These are phyloP conservation scores for Euclidia mi DNA, from an alignment of 2,888 invertebrate species.

Conservation along the genomic window DNA sequence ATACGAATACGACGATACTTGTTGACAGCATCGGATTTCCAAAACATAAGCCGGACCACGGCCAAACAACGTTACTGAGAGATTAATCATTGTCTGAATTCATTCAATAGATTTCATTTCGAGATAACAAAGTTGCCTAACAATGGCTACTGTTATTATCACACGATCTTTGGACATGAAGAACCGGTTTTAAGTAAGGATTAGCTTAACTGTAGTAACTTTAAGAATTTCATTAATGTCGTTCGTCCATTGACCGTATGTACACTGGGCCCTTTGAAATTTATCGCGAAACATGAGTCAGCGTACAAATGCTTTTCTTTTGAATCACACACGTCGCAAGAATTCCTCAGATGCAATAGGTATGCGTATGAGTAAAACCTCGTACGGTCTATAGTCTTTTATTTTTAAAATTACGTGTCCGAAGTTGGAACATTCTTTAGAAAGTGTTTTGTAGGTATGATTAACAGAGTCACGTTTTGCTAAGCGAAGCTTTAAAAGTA, in stretches of 20 bases:
- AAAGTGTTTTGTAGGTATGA: too few relatives aligned
- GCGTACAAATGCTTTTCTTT: slow-evolving; percentile 72
- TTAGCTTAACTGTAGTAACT: slow-evolving; percentile 30
- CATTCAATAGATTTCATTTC: slow-evolving; percentile 17
- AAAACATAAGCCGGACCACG: not conserved
- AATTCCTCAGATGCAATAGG: slow-evolving; percentile 33
- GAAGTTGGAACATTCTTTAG: too few relatives aligned
- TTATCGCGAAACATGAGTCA: slow-evolving; percentile 78
- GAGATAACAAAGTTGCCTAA: slow-evolving; percentile 18
- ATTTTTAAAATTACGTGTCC: too few relatives aligned
- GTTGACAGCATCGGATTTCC: not conserved
- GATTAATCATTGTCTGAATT: slow-evolving; percentile 19
- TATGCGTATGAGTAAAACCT: slow-evolving; percentile 20
- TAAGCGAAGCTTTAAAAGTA: slow-evolving; percentile 6
- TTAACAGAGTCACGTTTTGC: slow-evolving; percentile 17
- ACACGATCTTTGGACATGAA: slow-evolving; percentile 2
- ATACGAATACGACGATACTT: not conserved
- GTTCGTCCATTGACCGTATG: slow-evolving; percentile 61
- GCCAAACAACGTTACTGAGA: slow-evolving; percentile 3
- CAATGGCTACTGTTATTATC: slow-evolving; percentile 23
- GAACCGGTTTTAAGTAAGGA: slow-evolving; percentile 21
- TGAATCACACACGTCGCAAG: slow-evolving; percentile 67
- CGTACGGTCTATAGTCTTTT: not conserved
- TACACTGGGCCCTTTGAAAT: slow-evolving; percentile 60
- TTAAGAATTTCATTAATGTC: slow-evolving; percentile 50